Evolutionary conservation across 2,113 vertebrate genomes (phyloP).

Genomic region (Pteruthius melanotis): DNA sequence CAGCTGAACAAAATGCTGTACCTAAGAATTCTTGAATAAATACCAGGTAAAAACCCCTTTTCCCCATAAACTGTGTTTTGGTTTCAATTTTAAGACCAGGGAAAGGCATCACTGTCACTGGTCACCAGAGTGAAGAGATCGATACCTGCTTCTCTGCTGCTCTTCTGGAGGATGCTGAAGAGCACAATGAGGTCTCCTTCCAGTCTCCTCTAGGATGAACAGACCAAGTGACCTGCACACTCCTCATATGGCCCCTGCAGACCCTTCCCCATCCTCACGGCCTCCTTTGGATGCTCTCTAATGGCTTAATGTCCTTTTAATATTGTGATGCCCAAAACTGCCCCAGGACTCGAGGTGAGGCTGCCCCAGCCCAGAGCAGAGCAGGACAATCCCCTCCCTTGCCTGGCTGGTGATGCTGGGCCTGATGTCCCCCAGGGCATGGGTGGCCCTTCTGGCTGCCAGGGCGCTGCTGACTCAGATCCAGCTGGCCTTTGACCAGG

Average conservation of each 20-base stretch:
- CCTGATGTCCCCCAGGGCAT: not conserved
- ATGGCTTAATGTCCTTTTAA: no score
- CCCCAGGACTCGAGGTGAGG: not conserved
- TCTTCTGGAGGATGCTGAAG: not conserved
- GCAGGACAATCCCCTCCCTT: not conserved
- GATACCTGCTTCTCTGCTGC: not conserved
- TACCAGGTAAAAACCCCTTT: no score
- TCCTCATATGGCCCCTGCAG: not conserved
- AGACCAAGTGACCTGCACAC: not conserved
- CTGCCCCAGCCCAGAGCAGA: not conserved
- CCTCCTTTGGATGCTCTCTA: not conserved
- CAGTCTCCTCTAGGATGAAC: not conserved
- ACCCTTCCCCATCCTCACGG: not conserved
- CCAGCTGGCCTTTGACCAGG: not conserved
- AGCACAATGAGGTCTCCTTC: not conserved
- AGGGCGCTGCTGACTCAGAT: not conserved
- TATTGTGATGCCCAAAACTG: no score
- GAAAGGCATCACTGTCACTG: no score
- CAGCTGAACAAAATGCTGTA: no score
- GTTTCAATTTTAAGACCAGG: no score
- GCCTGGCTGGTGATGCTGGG: not conserved
- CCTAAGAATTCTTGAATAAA: no score
- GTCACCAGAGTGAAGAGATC: not conserved
- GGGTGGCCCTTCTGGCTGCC: not conserved
- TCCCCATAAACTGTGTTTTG: no score